These are phyloP conservation scores for Didymodactylos carnosus DNA, from an alignment of 2,888 invertebrate species.

Conservation along the genomic window DNA sequence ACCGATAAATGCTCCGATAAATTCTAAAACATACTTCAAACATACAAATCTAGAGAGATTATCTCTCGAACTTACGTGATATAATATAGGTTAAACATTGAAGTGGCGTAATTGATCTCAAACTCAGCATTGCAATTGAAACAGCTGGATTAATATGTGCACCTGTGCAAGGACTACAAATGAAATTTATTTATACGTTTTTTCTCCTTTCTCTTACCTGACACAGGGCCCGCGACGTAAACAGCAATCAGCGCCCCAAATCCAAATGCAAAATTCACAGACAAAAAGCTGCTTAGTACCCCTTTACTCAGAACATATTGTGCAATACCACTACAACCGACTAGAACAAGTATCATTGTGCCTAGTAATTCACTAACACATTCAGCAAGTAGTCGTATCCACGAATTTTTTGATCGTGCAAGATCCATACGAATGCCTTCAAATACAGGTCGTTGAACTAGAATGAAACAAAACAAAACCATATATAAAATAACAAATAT, in stretches of 20 bases:
- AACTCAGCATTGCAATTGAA: background rate
- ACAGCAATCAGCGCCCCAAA: background rate
- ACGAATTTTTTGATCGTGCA: background rate
- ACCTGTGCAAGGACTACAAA: background rate
- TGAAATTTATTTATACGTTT: background rate
- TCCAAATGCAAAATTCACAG: background rate
- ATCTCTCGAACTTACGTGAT: background rate
- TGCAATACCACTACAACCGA: background rate
- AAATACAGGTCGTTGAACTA: background rate
- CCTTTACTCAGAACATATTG: background rate
- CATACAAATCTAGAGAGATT: too few relatives aligned
- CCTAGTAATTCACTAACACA: background rate
- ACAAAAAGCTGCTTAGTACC: background rate
- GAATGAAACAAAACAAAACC: too few relatives aligned
- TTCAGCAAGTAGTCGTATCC: background rate
- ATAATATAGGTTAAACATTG: background rate
- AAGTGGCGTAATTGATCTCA: background rate
- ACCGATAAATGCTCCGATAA: background rate
- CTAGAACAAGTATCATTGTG: background rate
- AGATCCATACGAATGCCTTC: background rate
- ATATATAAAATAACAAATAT: too few relatives aligned
- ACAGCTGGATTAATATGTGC: background rate
- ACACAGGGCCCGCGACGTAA: background rate
- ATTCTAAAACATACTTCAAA: background rate
- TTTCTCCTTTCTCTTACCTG: background rate